Conservation (phyloP, 2,113 vertebrate genomes). For the Trachemys scripta region DNA sequence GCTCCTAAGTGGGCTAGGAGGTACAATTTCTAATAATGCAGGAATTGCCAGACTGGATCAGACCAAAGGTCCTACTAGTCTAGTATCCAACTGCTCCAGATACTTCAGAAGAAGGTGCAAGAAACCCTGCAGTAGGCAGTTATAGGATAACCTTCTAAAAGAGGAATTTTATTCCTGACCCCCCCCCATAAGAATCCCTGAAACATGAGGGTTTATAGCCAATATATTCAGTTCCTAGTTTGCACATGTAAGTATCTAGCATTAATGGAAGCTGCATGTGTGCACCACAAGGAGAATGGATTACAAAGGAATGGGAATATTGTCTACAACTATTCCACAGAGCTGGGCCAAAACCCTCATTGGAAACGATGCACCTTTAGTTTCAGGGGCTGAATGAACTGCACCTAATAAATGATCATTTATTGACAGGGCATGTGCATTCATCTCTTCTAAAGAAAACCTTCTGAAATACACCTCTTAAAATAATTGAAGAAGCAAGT, state of each 20-base stretch:
- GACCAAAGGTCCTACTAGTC: not conserved
- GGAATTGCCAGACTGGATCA: not conserved
- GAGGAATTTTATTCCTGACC: not conserved
- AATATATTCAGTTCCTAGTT: not conserved
- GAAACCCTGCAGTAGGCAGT: not conserved
- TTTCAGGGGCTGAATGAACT: not conserved
- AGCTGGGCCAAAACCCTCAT: accelerated
- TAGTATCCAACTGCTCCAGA: not conserved
- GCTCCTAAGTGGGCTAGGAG: not conserved
- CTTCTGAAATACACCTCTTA: conserved; percentile 27
- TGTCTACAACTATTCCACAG: not conserved
- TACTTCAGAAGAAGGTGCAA: not conserved
- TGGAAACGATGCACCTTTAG: not conserved
- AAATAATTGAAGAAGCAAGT: conserved; percentile 29
- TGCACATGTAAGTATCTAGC: not conserved
- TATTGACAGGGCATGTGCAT: not conserved
- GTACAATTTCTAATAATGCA: not conserved
- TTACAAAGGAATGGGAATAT: not conserved
- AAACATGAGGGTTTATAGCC: not conserved
- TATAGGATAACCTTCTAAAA: not conserved
- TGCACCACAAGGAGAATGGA: not conserved
- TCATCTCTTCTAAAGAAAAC: conserved; percentile 48
- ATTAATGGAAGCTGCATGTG: not conserved
- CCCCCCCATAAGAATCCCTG: not conserved
- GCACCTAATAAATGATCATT: conserved; percentile 14